These are phyloP conservation scores for Drosophila erecta DNA, from an alignment of 1,140 invertebrate species.

Conservation along the genomic window DNA sequence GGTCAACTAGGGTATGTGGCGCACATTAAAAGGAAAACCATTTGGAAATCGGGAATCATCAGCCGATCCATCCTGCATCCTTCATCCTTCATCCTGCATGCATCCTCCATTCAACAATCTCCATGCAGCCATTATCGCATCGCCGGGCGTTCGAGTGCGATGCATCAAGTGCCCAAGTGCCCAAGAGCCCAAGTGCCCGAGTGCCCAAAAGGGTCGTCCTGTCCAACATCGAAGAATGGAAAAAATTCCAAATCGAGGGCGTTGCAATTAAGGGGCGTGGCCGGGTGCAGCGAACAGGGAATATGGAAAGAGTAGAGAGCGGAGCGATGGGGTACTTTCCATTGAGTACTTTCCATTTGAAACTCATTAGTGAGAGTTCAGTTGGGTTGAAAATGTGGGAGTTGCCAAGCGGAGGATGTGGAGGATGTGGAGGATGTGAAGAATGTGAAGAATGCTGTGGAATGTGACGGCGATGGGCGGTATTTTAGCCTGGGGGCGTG, in stretches of 20 bases:
- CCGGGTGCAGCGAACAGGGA: background rate
- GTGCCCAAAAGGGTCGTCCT: slow-evolving; percentile 33
- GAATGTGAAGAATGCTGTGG: slow-evolving; percentile 1
- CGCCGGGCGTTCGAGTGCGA: slow-evolving; percentile 55
- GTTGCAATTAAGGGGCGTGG: background rate
- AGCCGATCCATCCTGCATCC: slow-evolving; percentile 31
- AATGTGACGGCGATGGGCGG: slow-evolving; percentile 3
- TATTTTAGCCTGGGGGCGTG: slow-evolving; percentile 1
- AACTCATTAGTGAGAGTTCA: slow-evolving; percentile 69
- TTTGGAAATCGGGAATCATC: slow-evolving; percentile 52
- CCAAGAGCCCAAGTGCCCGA: slow-evolving; percentile 8
- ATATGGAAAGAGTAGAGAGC: background rate
- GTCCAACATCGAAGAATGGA: slow-evolving; percentile 17
- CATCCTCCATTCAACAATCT: background rate
- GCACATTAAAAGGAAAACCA: slow-evolving; percentile 64
- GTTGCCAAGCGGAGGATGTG: background rate
- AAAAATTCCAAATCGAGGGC: slow-evolving; percentile 23
- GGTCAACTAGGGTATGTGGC: slow-evolving; percentile 61
- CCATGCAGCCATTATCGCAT: slow-evolving; percentile 13
- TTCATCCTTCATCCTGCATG: background rate
- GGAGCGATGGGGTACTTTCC: slow-evolving; percentile 2
- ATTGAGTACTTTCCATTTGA: slow-evolving; percentile 65
- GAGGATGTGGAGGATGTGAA: too few relatives aligned
- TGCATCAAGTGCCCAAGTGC: slow-evolving; percentile 51
- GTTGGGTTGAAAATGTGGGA: slow-evolving; percentile 2